These are phyloP conservation scores for Nerophis ophidion DNA, from an alignment of 2,113 vertebrate species.

Conservation along the genomic window DNA sequence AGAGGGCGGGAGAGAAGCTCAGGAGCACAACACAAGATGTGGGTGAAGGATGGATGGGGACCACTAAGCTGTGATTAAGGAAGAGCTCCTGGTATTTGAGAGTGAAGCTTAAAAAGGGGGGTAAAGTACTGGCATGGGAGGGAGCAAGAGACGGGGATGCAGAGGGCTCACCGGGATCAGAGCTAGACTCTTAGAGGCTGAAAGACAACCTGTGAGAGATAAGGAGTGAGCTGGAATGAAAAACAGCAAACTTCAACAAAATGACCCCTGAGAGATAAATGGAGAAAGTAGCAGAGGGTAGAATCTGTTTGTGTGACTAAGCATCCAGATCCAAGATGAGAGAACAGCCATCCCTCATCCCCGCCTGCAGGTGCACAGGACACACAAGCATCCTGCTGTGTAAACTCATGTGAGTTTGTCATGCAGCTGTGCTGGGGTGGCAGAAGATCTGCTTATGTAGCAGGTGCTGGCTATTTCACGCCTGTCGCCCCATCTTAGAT, in stretches of 20 bases:
- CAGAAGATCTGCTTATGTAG: constrained; percentile 41
- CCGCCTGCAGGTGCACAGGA: constrained; percentile 42
- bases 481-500: constrained; percentile 61
- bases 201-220: constrained; percentile 61
- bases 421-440: constrained; percentile 47
- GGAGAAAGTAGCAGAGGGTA: constrained; percentile 22
- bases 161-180: constrained; percentile 37
- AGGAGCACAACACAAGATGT: constrained; percentile 33
- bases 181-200: constrained; percentile 42
- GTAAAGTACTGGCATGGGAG: constrained; percentile 9
- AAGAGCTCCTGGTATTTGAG: constrained; percentile 60
- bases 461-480: constrained; percentile 71
- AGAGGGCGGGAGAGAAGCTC: constrained; percentile 29
- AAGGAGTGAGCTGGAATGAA: constrained; percentile 45
- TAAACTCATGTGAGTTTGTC: constrained; percentile 24
- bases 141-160: constrained; percentile 25
- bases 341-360: constrained; percentile 43
- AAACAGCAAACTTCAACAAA: constrained; percentile 46
- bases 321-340: constrained; percentile 49
- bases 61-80: constrained; percentile 60
- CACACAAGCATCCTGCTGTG: constrained; percentile 22
- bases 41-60: constrained; percentile 41
- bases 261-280: constrained; percentile 40
- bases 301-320: constrained; percentile 41
- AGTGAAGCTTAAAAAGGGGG: constrained; percentile 43